Base-by-base conservation (phyloP, 2,113 vertebrate species). In the Cervus canadensis region DNA sequence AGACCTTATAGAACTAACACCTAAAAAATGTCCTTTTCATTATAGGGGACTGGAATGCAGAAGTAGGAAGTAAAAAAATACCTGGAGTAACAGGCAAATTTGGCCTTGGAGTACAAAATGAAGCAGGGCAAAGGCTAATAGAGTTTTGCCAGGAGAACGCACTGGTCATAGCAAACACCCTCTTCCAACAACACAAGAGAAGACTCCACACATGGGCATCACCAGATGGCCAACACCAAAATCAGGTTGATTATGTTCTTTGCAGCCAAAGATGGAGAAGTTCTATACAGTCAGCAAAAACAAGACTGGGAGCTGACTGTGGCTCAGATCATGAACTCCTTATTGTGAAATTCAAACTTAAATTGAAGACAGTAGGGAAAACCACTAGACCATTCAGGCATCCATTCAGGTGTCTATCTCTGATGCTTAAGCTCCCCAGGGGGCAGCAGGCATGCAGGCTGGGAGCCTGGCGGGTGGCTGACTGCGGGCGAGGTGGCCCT, bases 401-500 rank as follows among this genome's bases (percentile, higher is more conserved):
- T 36, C 8, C 64, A 36, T 23, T 71, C 67, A 40, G 67, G 19
- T 71, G 0, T 71, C n/a, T 23, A 40, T 26, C 93, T 97, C 98
- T 99, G 91, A 28, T 99, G 99, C 2, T 99, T 99, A 28, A 64
- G 98, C 96, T 99, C 99, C 62, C 99, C 99, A 13, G 52, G 36
- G n/a, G 28, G 33, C n/a, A 26, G 52, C 21, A 60, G n/a, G 10
- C 19, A 12, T 23, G 67, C n/a, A 40, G n/a, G 30, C 8, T 96
- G 71, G 16, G 94, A 67, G 54, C 90, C 92, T 0, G 33, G 15
- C 17, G 1, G 10, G 13, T 4, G 52, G 0, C 25, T 4, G n/a
- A 9, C 8, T 1, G 79, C 0, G 3, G 30, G 79, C 5, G 0
- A 6, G 6, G 0, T 30, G 0, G 67, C 2, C 1, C 0, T 2